These are phyloP conservation scores for Platyscapa corneri DNA, from an alignment of 1,140 invertebrate genomes.

Conservation along the genomic window DNA sequence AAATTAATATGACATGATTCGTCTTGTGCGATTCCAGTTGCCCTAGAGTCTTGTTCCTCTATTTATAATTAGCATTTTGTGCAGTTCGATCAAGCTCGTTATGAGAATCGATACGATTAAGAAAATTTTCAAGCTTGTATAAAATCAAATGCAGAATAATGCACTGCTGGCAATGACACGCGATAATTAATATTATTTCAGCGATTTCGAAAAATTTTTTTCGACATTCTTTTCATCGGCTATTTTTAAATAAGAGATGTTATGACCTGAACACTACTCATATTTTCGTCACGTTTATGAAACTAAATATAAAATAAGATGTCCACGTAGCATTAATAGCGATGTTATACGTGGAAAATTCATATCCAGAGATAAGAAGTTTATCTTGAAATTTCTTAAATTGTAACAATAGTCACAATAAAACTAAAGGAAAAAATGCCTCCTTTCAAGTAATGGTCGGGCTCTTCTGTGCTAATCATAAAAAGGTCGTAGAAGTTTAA, in stretches of 20 bases:
- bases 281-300: not conserved
- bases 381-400: not conserved
- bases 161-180: not conserved
- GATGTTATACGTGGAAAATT: not conserved
- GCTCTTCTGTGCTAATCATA: not conserved
- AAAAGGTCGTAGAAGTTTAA: not conserved
- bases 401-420: not conserved
- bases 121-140: not conserved
- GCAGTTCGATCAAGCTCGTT: not conserved
- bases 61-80: not conserved
- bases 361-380: not conserved
- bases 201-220: not conserved
- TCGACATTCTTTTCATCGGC: too few species aligned
- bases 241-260: too few species aligned
- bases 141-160: not conserved
- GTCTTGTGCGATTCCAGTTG: not conserved
- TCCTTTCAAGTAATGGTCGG: not conserved
- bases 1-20: slow-evolving; percentile 14
- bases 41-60: not conserved
- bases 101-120: not conserved
- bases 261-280: not conserved
- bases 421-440: not conserved
- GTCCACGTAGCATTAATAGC: not conserved
- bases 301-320: not conserved
- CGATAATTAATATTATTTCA: not conserved